phyloP scores from a whole-genome alignment of 2,888 invertebrate species.

The Ischnura elegans region DNA sequence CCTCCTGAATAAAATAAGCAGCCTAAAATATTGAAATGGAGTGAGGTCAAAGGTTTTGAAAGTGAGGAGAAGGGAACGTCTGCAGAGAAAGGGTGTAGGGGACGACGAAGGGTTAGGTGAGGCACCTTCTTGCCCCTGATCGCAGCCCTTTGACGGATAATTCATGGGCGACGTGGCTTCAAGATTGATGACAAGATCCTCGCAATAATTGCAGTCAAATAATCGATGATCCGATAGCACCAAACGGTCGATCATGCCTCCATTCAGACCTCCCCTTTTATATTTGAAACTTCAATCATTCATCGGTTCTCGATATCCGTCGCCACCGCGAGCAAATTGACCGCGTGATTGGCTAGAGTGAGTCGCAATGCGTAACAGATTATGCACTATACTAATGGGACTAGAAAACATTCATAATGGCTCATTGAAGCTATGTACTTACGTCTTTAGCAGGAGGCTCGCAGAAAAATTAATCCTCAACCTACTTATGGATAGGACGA shows the following conservation, averaged over 20 bases:
- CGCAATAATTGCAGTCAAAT: conserved; percentile 14
- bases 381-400: not conserved
- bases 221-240: not conserved
- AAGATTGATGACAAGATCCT: conserved; percentile 8
- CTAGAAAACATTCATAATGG: not conserved
- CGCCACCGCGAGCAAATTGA: not conserved
- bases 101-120: not conserved
- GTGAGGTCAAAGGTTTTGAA: not conserved
- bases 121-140: not conserved
- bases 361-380: not conserved
- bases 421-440: not conserved
- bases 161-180: not conserved
- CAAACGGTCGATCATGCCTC: not conserved
- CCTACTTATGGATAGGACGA: not conserved
- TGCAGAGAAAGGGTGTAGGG: not conserved
- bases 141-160: not conserved
- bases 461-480: not conserved
- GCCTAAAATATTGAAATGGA: no score
- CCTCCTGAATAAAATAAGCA: no score
- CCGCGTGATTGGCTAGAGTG: not conserved
- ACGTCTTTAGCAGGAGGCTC: not conserved
- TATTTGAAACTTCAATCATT: not conserved
- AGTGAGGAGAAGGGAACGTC: not conserved
- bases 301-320: not conserved
- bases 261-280: not conserved